Evolutionary conservation across 2,888 invertebrate species (phyloP).

Genomic region (Theretra japonica): DNA sequence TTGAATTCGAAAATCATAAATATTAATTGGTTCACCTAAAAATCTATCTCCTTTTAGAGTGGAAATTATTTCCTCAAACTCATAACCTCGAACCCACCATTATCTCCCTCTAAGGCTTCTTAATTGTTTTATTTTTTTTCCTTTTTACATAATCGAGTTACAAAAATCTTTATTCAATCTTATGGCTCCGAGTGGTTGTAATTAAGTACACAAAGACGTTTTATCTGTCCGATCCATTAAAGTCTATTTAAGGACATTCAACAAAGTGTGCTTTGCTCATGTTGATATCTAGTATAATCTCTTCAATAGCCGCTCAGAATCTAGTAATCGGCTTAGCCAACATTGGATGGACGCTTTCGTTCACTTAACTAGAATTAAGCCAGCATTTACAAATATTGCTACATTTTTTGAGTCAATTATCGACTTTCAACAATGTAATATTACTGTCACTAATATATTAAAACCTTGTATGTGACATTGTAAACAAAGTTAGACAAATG

Average conservation of each 20-base stretch:
- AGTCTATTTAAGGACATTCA: conserved; percentile 34
- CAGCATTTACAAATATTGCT: conserved; percentile 13
- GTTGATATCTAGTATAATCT: conserved; percentile 48
- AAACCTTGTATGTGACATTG: background rate
- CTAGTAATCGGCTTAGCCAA: conserved; percentile 59
- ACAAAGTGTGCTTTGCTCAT: conserved; percentile 42
- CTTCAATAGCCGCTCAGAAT: conserved; percentile 52
- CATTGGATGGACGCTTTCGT: conserved; percentile 43
- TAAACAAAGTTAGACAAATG: background rate
- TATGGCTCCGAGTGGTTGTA: conserved; percentile 6
- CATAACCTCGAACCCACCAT: background rate
- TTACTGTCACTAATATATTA: background rate
- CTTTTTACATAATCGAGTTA: background rate
- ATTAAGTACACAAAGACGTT: conserved; percentile 28
- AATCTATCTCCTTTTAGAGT: too few species aligned
- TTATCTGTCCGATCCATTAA: conserved; percentile 32
- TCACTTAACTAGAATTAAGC: conserved; percentile 34
- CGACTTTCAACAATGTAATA: background rate
- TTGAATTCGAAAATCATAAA: too few species aligned
- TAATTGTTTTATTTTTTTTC: background rate
- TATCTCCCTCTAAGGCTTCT: background rate
- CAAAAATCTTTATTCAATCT: background rate
- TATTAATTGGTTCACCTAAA: too few species aligned
- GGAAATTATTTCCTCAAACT: too few species aligned
- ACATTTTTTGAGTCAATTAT: background rate